Evolutionary conservation across 2,113 vertebrate genomes (phyloP), one percentile per base, ranked within the genome.

Genomic region (Nothobranchius furzeri): DNA sequence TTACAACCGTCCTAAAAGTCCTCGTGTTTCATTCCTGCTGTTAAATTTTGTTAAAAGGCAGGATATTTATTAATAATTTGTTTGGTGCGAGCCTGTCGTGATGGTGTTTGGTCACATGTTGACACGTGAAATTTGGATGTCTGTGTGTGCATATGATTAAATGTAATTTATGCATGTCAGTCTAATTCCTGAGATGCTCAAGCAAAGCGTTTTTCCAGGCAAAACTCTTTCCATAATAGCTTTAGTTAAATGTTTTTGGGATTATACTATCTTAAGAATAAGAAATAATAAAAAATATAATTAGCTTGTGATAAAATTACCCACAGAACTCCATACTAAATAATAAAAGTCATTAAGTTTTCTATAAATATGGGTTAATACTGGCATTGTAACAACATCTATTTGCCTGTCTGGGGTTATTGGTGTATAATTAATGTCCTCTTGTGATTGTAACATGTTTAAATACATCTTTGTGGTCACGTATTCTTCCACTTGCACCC

Each of bases 381-480:
- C 30, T 3, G 30, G 30, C 9, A 7, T 40, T 4, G 7, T 40
- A 7, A 40, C 7, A 40, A 40, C 6, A 40, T 40, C 6, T 9
- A 40, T 9, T 40, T 40, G 6, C 7, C 37, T 7, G 4, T 40
- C 37, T 37, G 36, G 4, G 36, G 36, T 37, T 37, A 37, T 7
- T 20, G 30, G 30, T 30, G 30, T 30, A 30, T 30, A 2, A 36
- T 63, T 24, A 54, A 46, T 15, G 12, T 59, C 24, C 24, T 12
- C 55, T 40, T 62, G 65, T 24, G 36, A 14, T 43, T 57, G 35
- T 49, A 63, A 58, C 63, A 45, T 68, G n/a, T 51, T 57, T 15
- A 25, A 25, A 60, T 42, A 37, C 3, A 12, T 66, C 51, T 76
- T 76, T 74, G n/a, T 68, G 57, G 80, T 71, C 70, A 72, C 76